Percentiles rank a stretch among this genome's conserved stretches.
These are phyloP conservation scores for Acrocephalus scirpaceus DNA, from an alignment of 2,797 vertebrate species.

Conservation along the genomic window DNA sequence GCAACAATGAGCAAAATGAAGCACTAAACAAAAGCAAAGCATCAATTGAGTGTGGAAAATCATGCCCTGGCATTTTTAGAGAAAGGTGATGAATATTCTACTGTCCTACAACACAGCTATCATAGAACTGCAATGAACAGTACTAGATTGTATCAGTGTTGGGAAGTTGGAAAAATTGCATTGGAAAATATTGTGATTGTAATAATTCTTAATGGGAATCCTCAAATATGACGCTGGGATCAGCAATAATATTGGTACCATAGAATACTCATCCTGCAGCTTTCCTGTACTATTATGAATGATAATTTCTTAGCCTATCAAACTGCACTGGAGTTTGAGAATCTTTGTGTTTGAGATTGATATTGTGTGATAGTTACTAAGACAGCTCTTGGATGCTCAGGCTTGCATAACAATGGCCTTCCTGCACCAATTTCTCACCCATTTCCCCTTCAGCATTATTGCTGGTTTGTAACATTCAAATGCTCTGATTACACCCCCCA, in stretches of 20 bases:
- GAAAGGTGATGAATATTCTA: not conserved
- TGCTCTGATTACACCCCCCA: not conserved
- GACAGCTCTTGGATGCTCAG: not conserved
- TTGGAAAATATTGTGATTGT: not conserved
- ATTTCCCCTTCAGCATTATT: not conserved
- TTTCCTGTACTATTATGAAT: not conserved
- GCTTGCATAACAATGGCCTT: not conserved
- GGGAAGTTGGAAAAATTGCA: not conserved
- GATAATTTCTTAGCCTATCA: not conserved
- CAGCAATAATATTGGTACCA: not conserved
- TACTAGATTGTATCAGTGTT: not conserved
- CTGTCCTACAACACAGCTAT: not conserved
- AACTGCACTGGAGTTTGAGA: not conserved
- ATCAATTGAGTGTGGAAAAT: not conserved
- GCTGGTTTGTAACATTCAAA: not conserved
- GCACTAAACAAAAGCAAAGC: not conserved
- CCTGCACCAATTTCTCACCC: not conserved
- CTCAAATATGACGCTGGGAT: not conserved
- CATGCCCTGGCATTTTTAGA: not conserved
- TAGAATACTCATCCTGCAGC: not conserved
- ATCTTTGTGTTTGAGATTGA: not conserved
- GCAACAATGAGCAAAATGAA: not conserved
- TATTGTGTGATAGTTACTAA: not conserved
- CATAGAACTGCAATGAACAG: not conserved
- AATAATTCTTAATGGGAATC: not conserved